Percentiles rank a stretch among this genome's conserved stretches.
Conservation (phyloP, 2,888 invertebrate genomes). For the Eristalinus aeneus region DNA sequence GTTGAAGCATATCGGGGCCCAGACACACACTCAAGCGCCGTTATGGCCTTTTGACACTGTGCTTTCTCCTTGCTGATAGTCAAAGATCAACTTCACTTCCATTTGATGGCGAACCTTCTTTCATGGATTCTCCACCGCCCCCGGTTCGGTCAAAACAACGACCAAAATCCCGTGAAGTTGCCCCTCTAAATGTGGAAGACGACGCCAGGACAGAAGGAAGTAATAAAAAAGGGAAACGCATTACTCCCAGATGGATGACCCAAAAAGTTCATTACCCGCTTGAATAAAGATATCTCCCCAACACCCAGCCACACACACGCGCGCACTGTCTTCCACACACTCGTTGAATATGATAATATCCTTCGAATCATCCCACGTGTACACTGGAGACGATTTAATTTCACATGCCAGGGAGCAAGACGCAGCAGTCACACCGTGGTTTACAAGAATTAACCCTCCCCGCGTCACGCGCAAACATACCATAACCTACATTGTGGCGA, state of each 20-base stretch:
- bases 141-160: not conserved
- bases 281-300: constrained; percentile 51
- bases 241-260: constrained; percentile 54
- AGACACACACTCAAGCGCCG: not conserved
- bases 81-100: constrained; percentile 10
- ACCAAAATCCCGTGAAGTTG: not conserved
- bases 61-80: not conserved
- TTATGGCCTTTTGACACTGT: not conserved
- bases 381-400: constrained; percentile 6
- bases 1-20: not conserved
- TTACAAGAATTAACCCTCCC: constrained; percentile 10
- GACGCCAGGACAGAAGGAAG: not conserved
- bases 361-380: not conserved
- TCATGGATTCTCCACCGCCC: not conserved
- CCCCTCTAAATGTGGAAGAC: not conserved
- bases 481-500: not conserved
- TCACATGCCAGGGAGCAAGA: constrained; percentile 20
- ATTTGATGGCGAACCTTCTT: constrained; percentile 8
- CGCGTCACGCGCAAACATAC: not conserved
- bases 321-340: not conserved
- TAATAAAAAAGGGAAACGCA: constrained; percentile 34
- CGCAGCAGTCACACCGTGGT: constrained; percentile 9
- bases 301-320: constrained; percentile 5
- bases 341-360: constrained; percentile 3
- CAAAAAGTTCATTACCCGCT: constrained; percentile 64